phyloP scores from a whole-genome alignment of 2,888 invertebrate species.

The Belgica antarctica region DNA sequence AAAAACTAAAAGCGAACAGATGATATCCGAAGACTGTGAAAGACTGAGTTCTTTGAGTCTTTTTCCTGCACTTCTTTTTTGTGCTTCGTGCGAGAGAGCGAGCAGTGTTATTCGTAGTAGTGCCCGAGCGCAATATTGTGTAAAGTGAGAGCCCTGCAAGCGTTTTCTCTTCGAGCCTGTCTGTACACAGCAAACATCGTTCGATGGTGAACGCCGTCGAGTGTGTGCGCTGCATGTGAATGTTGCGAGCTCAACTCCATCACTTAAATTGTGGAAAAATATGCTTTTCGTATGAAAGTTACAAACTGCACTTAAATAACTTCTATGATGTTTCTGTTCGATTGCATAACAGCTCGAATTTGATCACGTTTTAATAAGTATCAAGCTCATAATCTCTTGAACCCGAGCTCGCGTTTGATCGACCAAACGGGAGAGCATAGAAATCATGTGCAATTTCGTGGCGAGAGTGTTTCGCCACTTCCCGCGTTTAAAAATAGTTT shows the following conservation, averaged over 20 bases:
- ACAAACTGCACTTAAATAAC: neutral
- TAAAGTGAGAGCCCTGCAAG: neutral
- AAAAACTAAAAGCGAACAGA: constrained; percentile 37
- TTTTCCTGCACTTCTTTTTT: no score
- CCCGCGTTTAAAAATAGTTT: neutral
- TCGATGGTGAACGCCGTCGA: neutral
- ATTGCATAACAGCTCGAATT: neutral
- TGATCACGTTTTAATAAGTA: no score
- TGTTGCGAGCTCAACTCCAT: constrained; percentile 11
- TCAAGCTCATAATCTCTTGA: neutral
- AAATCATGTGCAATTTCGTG: neutral
- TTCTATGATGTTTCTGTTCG: neutral
- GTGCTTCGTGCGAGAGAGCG: no score
- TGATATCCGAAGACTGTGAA: constrained; percentile 36
- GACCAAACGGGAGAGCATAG: neutral
- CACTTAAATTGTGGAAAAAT: constrained; percentile 15
- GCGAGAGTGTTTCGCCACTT: neutral
- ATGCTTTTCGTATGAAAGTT: neutral
- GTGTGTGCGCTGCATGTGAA: neutral
- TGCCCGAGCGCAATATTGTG: neutral
- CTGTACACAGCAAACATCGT: neutral
- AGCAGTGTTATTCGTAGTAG: neutral
- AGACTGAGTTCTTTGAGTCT: constrained; percentile 9
- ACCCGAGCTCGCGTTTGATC: neutral
- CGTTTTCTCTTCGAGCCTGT: constrained; percentile 19